Percentiles rank a stretch among this genome's conserved stretches.
phyloP scores from a whole-genome alignment of 2,797 vertebrate genomes.

The Notoglanidium macrostoma region DNA sequence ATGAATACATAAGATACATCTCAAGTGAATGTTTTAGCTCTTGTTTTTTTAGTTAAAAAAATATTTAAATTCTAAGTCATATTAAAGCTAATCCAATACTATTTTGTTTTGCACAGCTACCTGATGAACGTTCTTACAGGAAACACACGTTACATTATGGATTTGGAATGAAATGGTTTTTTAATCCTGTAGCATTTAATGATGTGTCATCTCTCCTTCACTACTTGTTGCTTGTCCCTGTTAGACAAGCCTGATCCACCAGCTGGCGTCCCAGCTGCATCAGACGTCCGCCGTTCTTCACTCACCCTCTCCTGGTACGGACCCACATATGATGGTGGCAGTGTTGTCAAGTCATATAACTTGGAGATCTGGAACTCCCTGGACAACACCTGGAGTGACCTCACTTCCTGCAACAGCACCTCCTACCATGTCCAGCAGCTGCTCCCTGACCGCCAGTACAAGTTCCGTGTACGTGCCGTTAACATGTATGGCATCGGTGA shows the following conservation, averaged over 20 bases:
- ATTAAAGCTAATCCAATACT: background rate
- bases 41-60: background rate
- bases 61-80: background rate
- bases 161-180: background rate
- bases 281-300: constrained; percentile 85
- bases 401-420: constrained; percentile 94
- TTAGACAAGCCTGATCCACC: constrained; percentile 96
- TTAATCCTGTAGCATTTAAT: background rate
- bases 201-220: background rate
- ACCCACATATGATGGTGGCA: constrained; percentile 94
- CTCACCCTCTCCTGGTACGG: constrained; percentile 97
- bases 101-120: background rate
- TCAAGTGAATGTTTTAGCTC: too few species aligned
- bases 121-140: background rate
- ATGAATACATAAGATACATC: background rate
- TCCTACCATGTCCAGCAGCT: constrained; percentile 90
- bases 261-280: constrained; percentile 86
- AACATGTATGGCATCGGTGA: constrained; percentile 93
- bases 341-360: constrained; percentile 91
- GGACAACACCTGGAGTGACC: constrained; percentile 84
- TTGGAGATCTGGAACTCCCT: constrained; percentile 92
- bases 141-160: background rate
- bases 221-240: background rate
- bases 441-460: constrained; percentile 87
- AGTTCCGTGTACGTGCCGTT: constrained; percentile 89